Percentiles rank a stretch among this genome's conserved stretches.
These are phyloP conservation scores for Echeneis naucrates DNA, from an alignment of 2,797 vertebrate species.

Conservation along the genomic window DNA sequence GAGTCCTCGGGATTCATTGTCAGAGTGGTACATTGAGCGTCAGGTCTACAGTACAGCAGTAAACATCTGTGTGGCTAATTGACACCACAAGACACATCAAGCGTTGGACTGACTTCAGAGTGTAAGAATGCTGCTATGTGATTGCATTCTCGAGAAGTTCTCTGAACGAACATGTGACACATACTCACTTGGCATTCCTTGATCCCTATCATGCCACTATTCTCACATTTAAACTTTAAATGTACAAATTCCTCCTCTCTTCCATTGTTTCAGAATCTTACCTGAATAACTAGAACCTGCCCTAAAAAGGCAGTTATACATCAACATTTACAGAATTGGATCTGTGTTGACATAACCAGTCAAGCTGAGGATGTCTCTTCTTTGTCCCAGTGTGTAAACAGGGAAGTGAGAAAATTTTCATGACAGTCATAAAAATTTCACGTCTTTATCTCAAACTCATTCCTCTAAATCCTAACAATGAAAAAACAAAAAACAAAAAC, in stretches of 20 bases:
- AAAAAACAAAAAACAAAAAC: background rate
- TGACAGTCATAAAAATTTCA: constrained; percentile 5
- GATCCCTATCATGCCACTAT: background rate
- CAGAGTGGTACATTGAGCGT: constrained; percentile 4
- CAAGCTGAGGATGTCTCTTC: constrained; percentile 35
- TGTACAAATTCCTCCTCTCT: background rate
- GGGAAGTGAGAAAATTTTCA: constrained; percentile 33
- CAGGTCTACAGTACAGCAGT: constrained; percentile 1
- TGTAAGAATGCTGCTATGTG: background rate
- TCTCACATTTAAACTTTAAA: background rate
- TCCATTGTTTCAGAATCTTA: background rate
- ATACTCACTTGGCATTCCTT: background rate
- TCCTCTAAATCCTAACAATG: constrained; percentile 5
- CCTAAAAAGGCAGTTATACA: constrained; percentile 14
- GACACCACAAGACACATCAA: constrained; percentile 20
- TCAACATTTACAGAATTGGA: constrained; percentile 26
- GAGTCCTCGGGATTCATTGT: constrained; percentile 28
- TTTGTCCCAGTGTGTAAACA: constrained; percentile 46
- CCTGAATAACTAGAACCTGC: background rate
- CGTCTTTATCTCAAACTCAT: background rate
- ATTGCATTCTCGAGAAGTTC: background rate
- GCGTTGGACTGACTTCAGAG: background rate
- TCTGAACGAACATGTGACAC: too few relatives aligned
- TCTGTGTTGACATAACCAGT: constrained; percentile 16
- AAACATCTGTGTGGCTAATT: constrained; percentile 18